Conservation (phyloP, 2,888 invertebrate genomes). For the Sinotaia quadrata region DNA sequence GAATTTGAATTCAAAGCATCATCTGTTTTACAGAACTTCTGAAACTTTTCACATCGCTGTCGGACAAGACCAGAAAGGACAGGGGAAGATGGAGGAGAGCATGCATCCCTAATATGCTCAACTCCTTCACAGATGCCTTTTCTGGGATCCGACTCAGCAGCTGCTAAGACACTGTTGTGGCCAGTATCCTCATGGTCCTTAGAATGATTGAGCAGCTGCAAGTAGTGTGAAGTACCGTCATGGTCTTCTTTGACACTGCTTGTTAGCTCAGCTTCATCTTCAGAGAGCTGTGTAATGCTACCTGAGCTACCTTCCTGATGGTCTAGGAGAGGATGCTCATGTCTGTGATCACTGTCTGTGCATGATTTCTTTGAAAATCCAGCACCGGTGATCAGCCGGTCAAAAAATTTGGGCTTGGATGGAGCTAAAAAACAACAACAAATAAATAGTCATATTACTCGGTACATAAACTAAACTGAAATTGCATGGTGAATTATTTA, state of each 20-base stretch:
- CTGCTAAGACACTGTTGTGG: constrained; percentile 34
- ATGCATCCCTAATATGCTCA: constrained; percentile 28
- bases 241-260: constrained; percentile 26
- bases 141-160: constrained; percentile 17
- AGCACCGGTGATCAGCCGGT: constrained; percentile 55
- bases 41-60: constrained; percentile 50
- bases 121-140: constrained; percentile 36
- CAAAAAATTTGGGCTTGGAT: constrained; percentile 62
- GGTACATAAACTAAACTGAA: too few relatives aligned
- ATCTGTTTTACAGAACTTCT: constrained; percentile 40
- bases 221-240: constrained; percentile 34
- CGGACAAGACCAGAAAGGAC: constrained; percentile 55
- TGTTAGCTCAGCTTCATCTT: constrained; percentile 1
- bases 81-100: constrained; percentile 55
- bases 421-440: constrained; percentile 54
- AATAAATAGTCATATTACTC: too few relatives aligned
- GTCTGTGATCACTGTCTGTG: background rate
- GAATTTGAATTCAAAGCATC: background rate
- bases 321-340: constrained; percentile 7
- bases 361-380: constrained; percentile 27
- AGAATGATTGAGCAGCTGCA: constrained; percentile 38
- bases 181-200: constrained; percentile 39
- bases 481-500: too few relatives aligned
- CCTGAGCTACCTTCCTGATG: constrained; percentile 9
- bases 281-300: constrained; percentile 7